Conservation (phyloP, 2,113 vertebrate genomes). For the Nansenia antarctica region DNA sequence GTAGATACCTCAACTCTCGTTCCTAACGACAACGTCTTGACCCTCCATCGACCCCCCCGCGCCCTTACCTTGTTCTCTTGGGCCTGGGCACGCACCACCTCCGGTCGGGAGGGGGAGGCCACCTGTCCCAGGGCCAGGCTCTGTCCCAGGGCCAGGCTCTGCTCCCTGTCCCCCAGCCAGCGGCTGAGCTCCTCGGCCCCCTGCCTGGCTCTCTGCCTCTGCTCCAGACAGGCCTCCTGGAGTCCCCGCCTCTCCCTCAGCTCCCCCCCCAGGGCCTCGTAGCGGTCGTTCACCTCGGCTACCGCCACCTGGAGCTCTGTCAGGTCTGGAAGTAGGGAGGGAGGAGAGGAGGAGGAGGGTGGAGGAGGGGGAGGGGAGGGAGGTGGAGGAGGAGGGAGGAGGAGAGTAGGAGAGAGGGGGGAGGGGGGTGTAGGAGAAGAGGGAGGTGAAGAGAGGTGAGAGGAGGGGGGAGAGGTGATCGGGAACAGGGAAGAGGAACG, state of each 20-base stretch:
- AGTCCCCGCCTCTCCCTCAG: conserved; percentile 75
- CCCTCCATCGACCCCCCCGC: too few species aligned
- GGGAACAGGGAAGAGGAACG: too few species aligned
- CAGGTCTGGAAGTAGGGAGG: conserved; percentile 79
- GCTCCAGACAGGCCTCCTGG: conserved; percentile 78
- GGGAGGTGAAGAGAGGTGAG: too few species aligned
- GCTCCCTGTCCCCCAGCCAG: conserved; percentile 88
- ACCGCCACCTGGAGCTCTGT: conserved; percentile 92
- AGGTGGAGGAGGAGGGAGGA: not conserved
- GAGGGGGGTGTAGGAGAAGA: not conserved
- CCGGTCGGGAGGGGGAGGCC: conserved; percentile 85
- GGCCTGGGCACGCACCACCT: conserved; percentile 86
- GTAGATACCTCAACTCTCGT: too few species aligned
- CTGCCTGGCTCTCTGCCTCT: conserved; percentile 77
- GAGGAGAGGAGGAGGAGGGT: not conserved
- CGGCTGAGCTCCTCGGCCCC: conserved; percentile 74
- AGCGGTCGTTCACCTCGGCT: conserved; percentile 82
- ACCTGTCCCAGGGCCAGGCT: conserved; percentile 72
- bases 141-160: conserved; percentile 72
- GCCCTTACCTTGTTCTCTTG: conserved; percentile 91
- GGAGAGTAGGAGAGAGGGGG: conserved; percentile 1
- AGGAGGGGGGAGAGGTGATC: too few species aligned
- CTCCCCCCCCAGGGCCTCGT: conserved; percentile 81
- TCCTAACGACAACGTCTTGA: not conserved
- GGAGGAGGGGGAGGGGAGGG: conserved; percentile 1